Evolutionary conservation across 2,888 invertebrate species (phyloP), one percentile per base, ranked within the genome.

Genomic region (Epirrita christyi): DNA sequence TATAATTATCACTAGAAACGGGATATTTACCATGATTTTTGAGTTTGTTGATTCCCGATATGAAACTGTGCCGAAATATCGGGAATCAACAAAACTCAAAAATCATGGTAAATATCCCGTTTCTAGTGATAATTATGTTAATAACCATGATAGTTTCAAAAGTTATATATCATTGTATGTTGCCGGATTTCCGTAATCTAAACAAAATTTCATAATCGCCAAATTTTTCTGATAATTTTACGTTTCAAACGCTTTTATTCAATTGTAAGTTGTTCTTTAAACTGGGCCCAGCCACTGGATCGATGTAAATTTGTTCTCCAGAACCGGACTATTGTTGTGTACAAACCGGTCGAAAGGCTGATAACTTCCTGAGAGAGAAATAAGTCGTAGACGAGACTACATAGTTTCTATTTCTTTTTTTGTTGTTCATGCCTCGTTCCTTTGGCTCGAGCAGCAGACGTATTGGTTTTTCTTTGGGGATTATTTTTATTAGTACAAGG

Each of bases 311-410:
- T 34, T 38, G 27, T 59, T 28, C 44, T 52, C 59, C 67, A 75
- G 72, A 79, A 74, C 71, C 71, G 66, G 76, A 74, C 72, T 73
- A 76, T 80, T 78, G 75, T 77, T 75, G 71, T 75, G 64, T 72
- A 60, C 72, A 72, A 85, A 86, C 87, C 86, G 85, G 88, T 88
- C 77, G 79, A 81, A 83, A 81, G 76, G 76, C 76, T 83, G 85
- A 85, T 85, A 86, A 83, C 86, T 88, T 88, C 85, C 86, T 85
- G 81, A 78, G 76, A 76, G 80, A 84, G 83, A 79, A 84, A 81
- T 85, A 82, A 83, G 79, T 82, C 79, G 81, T 81, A 78, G 78
- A 76, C 76, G 75, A 65, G 57, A 54, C 62, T 59, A 72, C 68
- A 79, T 79, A 80, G 81, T 78, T 81, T 71, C 70, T 74, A 75